Percentiles rank a stretch among this genome's conserved stretches.
Conservation (phyloP, 2,888 invertebrate species). For the Dione juno region DNA sequence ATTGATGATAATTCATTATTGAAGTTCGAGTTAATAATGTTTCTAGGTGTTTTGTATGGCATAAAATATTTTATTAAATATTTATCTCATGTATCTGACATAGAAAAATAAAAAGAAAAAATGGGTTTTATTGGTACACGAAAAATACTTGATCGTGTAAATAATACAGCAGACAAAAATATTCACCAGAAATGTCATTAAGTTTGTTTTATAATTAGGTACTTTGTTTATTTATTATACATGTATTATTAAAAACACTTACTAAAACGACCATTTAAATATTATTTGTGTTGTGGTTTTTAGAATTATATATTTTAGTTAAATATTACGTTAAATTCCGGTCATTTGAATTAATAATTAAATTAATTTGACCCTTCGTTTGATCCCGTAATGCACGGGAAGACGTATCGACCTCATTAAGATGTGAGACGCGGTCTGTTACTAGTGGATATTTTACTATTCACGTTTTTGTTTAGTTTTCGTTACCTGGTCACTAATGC, state of each 20-base stretch:
- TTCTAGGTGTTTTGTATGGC: too few species aligned
- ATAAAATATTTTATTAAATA: too few species aligned
- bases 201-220: too few species aligned
- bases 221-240: too few species aligned
- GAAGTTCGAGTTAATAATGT: too few species aligned
- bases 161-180: too few species aligned
- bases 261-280: not conserved
- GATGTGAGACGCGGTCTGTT: constrained; percentile 62
- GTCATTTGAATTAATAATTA: constrained; percentile 77
- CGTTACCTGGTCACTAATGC: constrained; percentile 37
- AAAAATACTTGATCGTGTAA: too few species aligned
- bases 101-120: too few species aligned
- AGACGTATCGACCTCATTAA: constrained; percentile 77
- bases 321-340: constrained; percentile 71
- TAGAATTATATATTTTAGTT: constrained; percentile 20
- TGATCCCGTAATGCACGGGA: constrained; percentile 74
- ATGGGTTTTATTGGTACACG: too few species aligned
- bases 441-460: constrained; percentile 70
- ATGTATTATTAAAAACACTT: not conserved
- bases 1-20: too few species aligned
- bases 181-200: too few species aligned
- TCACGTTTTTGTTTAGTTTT: constrained; percentile 62
- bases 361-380: constrained; percentile 72
- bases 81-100: too few species aligned
- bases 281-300: not conserved